Percentiles rank a stretch among this genome's conserved stretches.
Evolutionary conservation across 2,113 vertebrate species (phyloP).

Genomic region (Channa maculata): DNA sequence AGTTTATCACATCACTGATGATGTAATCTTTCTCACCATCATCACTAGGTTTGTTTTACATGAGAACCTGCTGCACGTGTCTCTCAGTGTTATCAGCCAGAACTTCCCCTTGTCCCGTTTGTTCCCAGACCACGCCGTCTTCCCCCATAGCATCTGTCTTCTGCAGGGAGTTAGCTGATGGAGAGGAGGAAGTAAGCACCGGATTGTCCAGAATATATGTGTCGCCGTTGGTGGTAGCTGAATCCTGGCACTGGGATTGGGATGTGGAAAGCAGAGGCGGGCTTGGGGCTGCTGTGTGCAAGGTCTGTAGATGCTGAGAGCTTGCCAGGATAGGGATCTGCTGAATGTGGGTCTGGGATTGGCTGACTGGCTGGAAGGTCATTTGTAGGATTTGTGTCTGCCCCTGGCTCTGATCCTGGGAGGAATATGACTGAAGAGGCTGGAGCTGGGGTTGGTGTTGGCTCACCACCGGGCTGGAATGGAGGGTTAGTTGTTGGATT

Average conservation of each 20-base stretch:
- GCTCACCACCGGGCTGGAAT: conserved; percentile 63
- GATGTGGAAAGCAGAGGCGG: conserved; percentile 62
- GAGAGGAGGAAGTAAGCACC: conserved; percentile 67
- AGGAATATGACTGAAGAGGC: conserved; percentile 68
- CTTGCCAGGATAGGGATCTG: conserved; percentile 76
- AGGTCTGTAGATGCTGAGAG: conserved; percentile 74
- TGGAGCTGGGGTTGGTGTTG: conserved; percentile 79
- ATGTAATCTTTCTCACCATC: background rate
- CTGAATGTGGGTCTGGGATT: conserved; percentile 74
- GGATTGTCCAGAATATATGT: conserved; percentile 69
- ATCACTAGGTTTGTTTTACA: conserved; percentile 53
- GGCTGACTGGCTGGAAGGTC: conserved; percentile 80
- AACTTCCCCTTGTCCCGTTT: conserved; percentile 47
- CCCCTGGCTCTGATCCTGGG: conserved; percentile 76
- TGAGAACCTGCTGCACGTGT: conserved; percentile 67
- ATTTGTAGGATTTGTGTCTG: conserved; percentile 81
- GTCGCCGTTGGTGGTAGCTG: conserved; percentile 64
- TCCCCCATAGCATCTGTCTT: conserved; percentile 74
- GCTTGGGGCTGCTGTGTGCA: conserved; percentile 50
- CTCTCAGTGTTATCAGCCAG: conserved; percentile 62
- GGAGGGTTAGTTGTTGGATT: conserved; percentile 78
- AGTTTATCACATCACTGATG: conserved; percentile 47
- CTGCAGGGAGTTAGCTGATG: conserved; percentile 70
- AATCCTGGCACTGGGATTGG: conserved; percentile 67
- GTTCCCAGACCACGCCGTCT: conserved; percentile 66